Evolutionary conservation across 2,888 invertebrate species (phyloP).

Genomic region (Agapetus fuscipes): DNA sequence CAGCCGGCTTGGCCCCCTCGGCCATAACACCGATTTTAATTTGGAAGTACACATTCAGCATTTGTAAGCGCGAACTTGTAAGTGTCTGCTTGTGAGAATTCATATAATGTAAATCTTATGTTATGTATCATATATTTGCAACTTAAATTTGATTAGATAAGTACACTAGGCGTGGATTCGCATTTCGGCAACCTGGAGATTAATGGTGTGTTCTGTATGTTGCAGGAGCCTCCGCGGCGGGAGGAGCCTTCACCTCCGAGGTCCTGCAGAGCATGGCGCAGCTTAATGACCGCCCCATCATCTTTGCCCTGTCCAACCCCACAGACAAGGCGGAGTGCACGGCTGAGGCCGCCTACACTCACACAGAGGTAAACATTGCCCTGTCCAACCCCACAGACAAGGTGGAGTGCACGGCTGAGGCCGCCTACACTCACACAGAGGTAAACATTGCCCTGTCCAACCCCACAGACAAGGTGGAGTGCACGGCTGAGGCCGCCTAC

Average conservation of each 20-base stretch:
- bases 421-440: conserved; percentile 84
- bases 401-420: conserved; percentile 96
- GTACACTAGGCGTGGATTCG: no score
- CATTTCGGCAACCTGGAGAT: no score
- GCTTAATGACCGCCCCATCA: conserved; percentile 80
- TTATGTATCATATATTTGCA: no score
- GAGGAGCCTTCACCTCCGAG: conserved; percentile 83
- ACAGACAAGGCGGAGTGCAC: conserved; percentile 98
- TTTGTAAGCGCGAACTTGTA: no score
- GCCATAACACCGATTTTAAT: no score
- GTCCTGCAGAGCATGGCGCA: conserved; percentile 79
- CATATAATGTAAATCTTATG: no score
- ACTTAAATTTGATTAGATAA: no score
- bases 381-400: conserved; percentile 96
- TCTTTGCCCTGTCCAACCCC: conserved; percentile 97
- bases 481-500: conserved; percentile 94
- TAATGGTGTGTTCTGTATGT: conserved; percentile 28
- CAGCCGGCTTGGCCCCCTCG: no score
- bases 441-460: conserved; percentile 93
- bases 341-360: conserved; percentile 86
- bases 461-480: conserved; percentile 96
- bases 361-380: conserved; percentile 86
- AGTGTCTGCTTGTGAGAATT: no score
- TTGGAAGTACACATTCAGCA: no score
- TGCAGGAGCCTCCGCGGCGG: conserved; percentile 81